Evolutionary conservation across 2,888 invertebrate genomes (phyloP), one percentile per base, ranked within the genome.

Genomic region (Protonemura montana): DNA sequence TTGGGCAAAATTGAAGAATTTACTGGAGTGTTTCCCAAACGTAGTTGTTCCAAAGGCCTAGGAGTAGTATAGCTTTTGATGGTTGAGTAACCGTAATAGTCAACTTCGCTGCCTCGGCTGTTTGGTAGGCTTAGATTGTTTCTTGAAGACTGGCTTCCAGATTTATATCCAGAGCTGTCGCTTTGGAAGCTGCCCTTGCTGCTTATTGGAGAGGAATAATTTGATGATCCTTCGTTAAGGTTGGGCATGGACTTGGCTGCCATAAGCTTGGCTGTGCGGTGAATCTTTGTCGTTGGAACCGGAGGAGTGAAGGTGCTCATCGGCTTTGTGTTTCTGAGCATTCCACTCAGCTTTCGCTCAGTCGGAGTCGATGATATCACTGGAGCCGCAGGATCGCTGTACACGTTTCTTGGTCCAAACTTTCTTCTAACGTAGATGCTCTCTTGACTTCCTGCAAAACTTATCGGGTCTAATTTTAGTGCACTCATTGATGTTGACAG

Each of bases 81-180:
- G 13, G 94, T 94, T 0, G 93, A 92, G 90, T 95, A 95, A 28
- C 93, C 93, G 89, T 93, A 93, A 89, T 93, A 93, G 89, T 94
- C 94, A 25, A 86, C 85, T n/a, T 78, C 83, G 30, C 87, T 87
- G 7, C 82, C 84, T n/a, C 85, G 82, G 28, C 85, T 86, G 82
- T 85, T 86, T n/a, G 85, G 86, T 35, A 83, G 42, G 25, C 86
- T 87, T 0, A 84, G 76, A 26, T 80, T 42, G 16, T 30, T 42
- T 25, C 85, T 59, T 0, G 30, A 76, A 26, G 82, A 85, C 76
- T 41, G 42, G 29, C 86, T 86, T 10, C 92, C 91, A 0, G 94
- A 93, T 89, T 92, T 91, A 88, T 94, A 94, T 0, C 94, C 94
- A 0, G 94, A 94, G 92, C 92, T 26, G 91, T 89, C 87, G 87